Base-by-base conservation (phyloP, 2,797 vertebrate genomes). In the Epinephelus coioides region DNA sequence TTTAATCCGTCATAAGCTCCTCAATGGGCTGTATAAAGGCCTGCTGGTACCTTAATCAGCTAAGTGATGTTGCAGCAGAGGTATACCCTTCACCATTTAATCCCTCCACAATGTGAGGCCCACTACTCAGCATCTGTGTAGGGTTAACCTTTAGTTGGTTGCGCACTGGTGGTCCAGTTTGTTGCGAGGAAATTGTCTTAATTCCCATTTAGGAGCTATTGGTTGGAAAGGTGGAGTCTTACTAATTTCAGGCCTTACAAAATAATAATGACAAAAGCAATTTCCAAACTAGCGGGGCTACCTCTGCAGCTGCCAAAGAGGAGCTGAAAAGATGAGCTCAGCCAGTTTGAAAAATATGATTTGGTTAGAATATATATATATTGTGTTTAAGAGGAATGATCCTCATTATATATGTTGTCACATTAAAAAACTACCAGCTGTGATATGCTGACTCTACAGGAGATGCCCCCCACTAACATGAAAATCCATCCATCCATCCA, bases 1-100 rank as follows among this genome's bases (percentile, higher is more conserved):
- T 93, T 92, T 73, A 92, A 92, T 92, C 90, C 59, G 50, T 92
- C 87, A 91, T 91, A 89, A 93, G 80, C 78, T 86, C 82, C 80
- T 86, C 86, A 89, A 80, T 92, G 89, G 75, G 81, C 86, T 88
- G 83, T 81, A 80, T 78, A 85, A 89, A 86, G 81, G 79, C 73
- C 84, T 72, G 62, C 65, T 68, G 75, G 57, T 84, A 76, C 69
- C 88, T 80, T 92, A 90, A 94, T 93, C 90, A 88, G 91, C 89
- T 88, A 92, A 91, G 89, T 90, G 86, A 91, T 86, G 82, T 69
- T 82, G 76, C 54, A 5, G 84, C 80, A 76, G 76, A 83, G 78
- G 78, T 86, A 73, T 80, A 88, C 79, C 85, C 86, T 87, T 91
- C 75, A 77, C 78, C 38, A 57, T 84, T 89, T 88, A 89, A 92